These are phyloP conservation scores for Idris sp. DNA, from an alignment of 1,140 invertebrate genomes.

Conservation along the genomic window DNA sequence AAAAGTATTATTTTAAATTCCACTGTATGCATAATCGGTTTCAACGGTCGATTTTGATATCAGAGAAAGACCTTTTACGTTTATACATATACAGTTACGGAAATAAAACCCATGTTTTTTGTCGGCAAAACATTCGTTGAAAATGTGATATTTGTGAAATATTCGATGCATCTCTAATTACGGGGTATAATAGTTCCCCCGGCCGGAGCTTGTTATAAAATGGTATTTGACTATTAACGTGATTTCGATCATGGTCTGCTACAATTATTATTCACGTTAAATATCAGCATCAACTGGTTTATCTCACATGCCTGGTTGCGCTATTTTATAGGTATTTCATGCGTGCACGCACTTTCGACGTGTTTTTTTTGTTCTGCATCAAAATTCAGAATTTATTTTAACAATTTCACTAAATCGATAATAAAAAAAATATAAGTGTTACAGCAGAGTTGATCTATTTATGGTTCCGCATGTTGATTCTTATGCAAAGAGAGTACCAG, in stretches of 20 bases:
- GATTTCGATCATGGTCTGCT: constrained; percentile 45
- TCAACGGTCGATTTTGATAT: no score
- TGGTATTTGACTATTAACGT: constrained; percentile 49
- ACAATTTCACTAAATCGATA: no score
- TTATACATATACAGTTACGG: no score
- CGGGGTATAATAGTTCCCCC: constrained; percentile 35
- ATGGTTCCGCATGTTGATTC: constrained; percentile 33
- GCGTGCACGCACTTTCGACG: no score
- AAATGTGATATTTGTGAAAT: constrained; percentile 53
- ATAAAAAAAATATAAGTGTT: no score
- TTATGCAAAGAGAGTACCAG: constrained; percentile 24
- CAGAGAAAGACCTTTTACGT: no score
- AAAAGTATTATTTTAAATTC: no score
- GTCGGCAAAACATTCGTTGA: constrained; percentile 39
- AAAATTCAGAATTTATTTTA: no score
- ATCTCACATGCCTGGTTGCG: constrained; percentile 27
- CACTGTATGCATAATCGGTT: no score
- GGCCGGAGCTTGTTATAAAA: constrained; percentile 43
- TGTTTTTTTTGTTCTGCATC: no score
- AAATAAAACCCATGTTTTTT: no score
- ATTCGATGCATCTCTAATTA: constrained; percentile 50
- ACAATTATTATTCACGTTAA: constrained; percentile 46
- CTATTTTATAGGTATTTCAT: constrained; percentile 32
- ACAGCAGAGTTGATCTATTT: constrained; percentile 32
- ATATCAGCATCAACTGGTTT: constrained; percentile 36